phyloP scores from a whole-genome alignment of 2,888 invertebrate genomes.

The Hedychridium roseum region DNA sequence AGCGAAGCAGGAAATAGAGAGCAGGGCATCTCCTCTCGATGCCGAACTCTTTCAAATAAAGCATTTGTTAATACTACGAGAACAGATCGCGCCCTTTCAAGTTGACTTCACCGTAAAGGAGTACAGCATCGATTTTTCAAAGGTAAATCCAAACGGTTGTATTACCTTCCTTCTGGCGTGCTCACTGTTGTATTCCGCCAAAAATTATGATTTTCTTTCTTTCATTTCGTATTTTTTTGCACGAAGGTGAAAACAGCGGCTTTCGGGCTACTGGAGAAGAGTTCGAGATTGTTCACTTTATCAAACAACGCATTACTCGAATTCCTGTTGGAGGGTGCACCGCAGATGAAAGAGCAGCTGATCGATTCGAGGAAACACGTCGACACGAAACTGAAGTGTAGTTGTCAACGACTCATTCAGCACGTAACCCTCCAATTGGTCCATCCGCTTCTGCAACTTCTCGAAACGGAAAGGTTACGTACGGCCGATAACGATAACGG shows the following conservation, averaged over 20 bases:
- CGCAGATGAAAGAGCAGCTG: conserved; percentile 89
- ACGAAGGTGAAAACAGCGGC: conserved; percentile 91
- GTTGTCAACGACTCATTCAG: conserved; percentile 89
- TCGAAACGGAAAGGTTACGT: conserved; percentile 72
- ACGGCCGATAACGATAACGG: conserved; percentile 24
- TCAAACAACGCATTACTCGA: conserved; percentile 93
- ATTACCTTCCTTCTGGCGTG: too few relatives aligned
- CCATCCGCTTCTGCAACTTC: conserved; percentile 76
- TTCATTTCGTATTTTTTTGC: too few relatives aligned
- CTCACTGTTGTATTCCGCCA: too few relatives aligned
- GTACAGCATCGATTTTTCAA: conserved; percentile 91
- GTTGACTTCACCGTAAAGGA: conserved; percentile 94
- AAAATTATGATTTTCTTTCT: too few relatives aligned
- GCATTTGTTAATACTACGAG: conserved; percentile 93
- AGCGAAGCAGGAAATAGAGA: conserved; percentile 82
- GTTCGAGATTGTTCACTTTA: conserved; percentile 80
- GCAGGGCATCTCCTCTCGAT: conserved; percentile 83
- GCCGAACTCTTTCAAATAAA: conserved; percentile 97
- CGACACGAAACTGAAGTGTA: conserved; percentile 87
- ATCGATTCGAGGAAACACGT: conserved; percentile 96
- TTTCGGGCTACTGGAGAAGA: conserved; percentile 76
- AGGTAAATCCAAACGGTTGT: too few relatives aligned
- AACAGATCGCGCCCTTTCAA: conserved; percentile 98
- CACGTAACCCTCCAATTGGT: conserved; percentile 79
- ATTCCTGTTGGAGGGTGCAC: conserved; percentile 91